Conservation (phyloP, 2,113 vertebrate species). For the Sprattus sprattus region DNA sequence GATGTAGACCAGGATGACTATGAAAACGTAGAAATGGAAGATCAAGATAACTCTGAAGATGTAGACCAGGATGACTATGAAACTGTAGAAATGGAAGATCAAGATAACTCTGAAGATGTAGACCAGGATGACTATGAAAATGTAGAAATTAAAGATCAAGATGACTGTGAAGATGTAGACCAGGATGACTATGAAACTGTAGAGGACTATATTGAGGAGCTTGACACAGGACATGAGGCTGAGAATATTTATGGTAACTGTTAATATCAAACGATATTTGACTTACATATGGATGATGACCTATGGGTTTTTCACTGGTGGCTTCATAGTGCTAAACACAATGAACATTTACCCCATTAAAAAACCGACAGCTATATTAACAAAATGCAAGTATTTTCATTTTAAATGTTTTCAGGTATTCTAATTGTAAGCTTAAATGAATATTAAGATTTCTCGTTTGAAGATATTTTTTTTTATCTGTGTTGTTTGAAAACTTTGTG, state of each 20-base stretch:
- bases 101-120: too few species aligned
- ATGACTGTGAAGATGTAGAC: not conserved
- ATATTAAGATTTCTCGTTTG: too few species aligned
- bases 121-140: not conserved
- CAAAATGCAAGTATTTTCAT: too few species aligned
- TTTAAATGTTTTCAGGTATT: too few species aligned
- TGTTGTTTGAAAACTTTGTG: too few species aligned
- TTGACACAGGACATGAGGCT: not conserved
- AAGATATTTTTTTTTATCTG: too few species aligned
- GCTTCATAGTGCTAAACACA: too few species aligned
- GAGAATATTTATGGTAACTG: slow-evolving; percentile 13
- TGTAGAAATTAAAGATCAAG: not conserved
- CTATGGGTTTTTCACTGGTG: too few species aligned
- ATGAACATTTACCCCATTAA: too few species aligned
- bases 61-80: slow-evolving; percentile 25
- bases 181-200: slow-evolving; percentile 26
- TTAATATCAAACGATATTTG: not conserved
- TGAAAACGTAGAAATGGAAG: not conserved
- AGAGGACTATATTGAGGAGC: not conserved
- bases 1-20: not conserved
- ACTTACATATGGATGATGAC: too few species aligned
- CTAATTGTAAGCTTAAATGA: too few species aligned
- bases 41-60: not conserved
- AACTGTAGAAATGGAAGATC: not conserved
- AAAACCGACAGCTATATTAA: too few species aligned